These are phyloP conservation scores for Myiotriccus ornatus DNA, from an alignment of 2,797 vertebrate genomes.

Conservation along the genomic window DNA sequence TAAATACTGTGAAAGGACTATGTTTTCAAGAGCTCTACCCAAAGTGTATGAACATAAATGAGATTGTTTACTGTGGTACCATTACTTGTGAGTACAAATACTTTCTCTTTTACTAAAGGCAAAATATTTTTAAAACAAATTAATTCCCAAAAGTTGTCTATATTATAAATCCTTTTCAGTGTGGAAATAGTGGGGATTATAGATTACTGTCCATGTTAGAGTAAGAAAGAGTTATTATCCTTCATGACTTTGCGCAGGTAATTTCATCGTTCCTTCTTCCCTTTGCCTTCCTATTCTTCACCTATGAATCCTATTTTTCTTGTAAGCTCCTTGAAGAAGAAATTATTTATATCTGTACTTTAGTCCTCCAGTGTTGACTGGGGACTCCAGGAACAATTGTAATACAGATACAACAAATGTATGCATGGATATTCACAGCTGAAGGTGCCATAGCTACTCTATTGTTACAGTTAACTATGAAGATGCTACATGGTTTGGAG, in stretches of 20 bases:
- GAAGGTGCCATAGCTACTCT: neutral
- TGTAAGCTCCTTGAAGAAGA: neutral
- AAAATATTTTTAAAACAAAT: neutral
- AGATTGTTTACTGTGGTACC: neutral
- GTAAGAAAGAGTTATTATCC: neutral
- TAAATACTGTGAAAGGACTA: neutral
- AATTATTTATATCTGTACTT: neutral
- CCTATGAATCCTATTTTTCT: neutral
- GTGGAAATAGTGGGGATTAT: neutral
- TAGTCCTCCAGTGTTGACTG: neutral
- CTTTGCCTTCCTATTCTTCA: neutral
- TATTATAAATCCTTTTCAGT: neutral
- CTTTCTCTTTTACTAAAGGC: neutral
- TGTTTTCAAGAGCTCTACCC: neutral
- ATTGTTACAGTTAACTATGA: neutral
- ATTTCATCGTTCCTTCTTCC: neutral
- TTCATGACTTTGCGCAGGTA: neutral
- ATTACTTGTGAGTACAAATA: neutral
- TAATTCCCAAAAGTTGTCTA: neutral
- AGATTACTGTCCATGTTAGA: neutral
- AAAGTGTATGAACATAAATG: neutral
- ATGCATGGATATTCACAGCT: neutral
- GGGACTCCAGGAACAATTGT: neutral
- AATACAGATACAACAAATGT: neutral
- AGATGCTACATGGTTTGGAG: neutral